Evolutionary conservation across 2,113 vertebrate species (phyloP), one percentile per base, ranked within the genome.

Genomic region (rabbit (Oryctolagus cuniculus)): DNA sequence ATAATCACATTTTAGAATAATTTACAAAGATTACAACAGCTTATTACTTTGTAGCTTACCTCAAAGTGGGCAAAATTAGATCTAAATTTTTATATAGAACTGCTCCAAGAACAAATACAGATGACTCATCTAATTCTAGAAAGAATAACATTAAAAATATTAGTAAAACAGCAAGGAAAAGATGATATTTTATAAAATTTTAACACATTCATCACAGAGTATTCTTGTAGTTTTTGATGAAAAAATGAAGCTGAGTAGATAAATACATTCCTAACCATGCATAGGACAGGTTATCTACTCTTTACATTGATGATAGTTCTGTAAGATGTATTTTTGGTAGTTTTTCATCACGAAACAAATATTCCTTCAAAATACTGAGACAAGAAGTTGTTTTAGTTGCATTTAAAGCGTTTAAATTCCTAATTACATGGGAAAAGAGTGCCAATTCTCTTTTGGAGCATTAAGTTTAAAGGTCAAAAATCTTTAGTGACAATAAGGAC

Each of bases 71-170:
- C 93, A 99, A 98, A 99, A 99, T 99, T 80, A 99, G 99, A 97
- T 99, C 99, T 95, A 99, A 98, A 90, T 99, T 99, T 99, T 99
- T 99, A 98, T 99, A 99, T n/a, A 99, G 98, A 87, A 99, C 99
- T 21, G 99, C 99, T 98, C 99, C 99, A 97, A 99, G 98, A 96
- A 99, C 99, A 98, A 99, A 99, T 84, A 99, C 99, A 1, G 99
- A 99, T 11, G 99, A 99, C 97, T 99, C 99, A 95, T 99, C 99
- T 97, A 99, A 97, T 97, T 99, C 99, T 99, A 97, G 88, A 95
- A 95, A 67, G 58, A 95, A 98, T 96, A 87, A 96, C 97, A 92
- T 72, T 51, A n/a, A 67, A 90, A 86, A 87, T 74, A 88, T 97
- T 95, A 95, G 89, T 3, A 66, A 94, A 96, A 34, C 27, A 83